Evolutionary conservation across 2,888 invertebrate genomes (phyloP).

Genomic region (Scotopteryx bipunctaria): DNA sequence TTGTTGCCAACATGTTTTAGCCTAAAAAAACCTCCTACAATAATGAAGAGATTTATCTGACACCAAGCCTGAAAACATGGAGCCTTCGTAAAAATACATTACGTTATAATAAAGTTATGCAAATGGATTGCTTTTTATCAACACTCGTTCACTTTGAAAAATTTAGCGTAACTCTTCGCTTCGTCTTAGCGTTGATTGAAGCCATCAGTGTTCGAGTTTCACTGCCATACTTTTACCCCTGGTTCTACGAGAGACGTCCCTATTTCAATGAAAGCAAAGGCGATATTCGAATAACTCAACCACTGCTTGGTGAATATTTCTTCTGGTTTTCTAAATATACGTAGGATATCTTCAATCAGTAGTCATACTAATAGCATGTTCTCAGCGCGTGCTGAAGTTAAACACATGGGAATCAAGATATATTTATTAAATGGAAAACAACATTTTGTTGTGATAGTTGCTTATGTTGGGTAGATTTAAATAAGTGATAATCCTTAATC

Average conservation of each 20-base stretch:
- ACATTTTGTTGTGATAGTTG: conserved; percentile 5
- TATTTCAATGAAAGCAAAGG: conserved; percentile 12
- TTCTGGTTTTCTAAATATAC: conserved; percentile 44
- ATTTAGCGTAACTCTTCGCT: conserved; percentile 45
- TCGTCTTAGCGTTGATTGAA: conserved; percentile 54
- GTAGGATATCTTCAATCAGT: conserved; percentile 60
- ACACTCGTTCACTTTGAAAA: conserved; percentile 44
- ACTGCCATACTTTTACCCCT: conserved; percentile 38
- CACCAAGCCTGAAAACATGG: conserved; percentile 2
- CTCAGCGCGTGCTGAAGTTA: conserved; percentile 41
- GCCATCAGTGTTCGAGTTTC: conserved; percentile 49
- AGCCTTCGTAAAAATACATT: conserved; percentile 22
- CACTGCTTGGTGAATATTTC: conserved; percentile 17
- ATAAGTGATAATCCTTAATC: background rate
- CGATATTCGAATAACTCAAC: conserved; percentile 18
- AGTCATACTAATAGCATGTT: conserved; percentile 47
- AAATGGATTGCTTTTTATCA: conserved; percentile 36
- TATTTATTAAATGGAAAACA: conserved; percentile 18
- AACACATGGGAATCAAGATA: conserved; percentile 34
- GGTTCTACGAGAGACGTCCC: conserved; percentile 14
- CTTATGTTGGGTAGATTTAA: background rate
- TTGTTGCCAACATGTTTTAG: background rate
- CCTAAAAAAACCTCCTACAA: no score
- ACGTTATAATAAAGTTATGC: conserved; percentile 23
- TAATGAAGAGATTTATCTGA: conserved; percentile 13